Evolutionary conservation across 2,888 invertebrate genomes (phyloP), one percentile per base, ranked within the genome.

Genomic region (Pyrrhia umbra): DNA sequence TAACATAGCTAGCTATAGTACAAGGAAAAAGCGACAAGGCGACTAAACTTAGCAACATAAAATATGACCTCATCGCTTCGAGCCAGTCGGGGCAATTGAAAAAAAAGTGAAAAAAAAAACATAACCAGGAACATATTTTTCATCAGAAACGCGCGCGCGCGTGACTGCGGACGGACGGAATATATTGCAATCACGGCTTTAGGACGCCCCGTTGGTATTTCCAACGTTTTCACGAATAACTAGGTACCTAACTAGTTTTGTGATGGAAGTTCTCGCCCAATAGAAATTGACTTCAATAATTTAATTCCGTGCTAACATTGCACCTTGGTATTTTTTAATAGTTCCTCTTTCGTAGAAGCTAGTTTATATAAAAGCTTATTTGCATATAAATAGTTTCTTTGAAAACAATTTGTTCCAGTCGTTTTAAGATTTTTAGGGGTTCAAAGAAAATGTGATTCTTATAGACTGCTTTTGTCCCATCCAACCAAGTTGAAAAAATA

Each of bases 131-230:
- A 85, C 82, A 85, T 87, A 87, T 88, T 88, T 88, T 88, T 90
- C 89, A 90, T 88, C 86, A 88, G 74, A 73, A 77, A 75, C 67
- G 77, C 79, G 81, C 67, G 79, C 52, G 81, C 80, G 82, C 83
- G 84, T 84, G 85, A 77, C 75, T 69, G 68, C 74, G 80, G 80
- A 79, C 79, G 81, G 67, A 66, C 64, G 63, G 82, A 84, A 82
- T 83, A 82, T 83, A 85, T 88, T 86, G 89, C 88, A 89, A 90
- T 90, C 89, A 87, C 82, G 75, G 75, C 59, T 52, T 65, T 56
- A 57, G 60, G 68, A 62, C 77, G 79, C 75, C 59, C 50, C 23
- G 81, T 69, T 69, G 75, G 63, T 79, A 80, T 77, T 85, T 68
- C 76, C 77, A 79, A 76, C 80, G 74, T 77, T 81, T 83, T 79